Conservation (phyloP, 2,888 invertebrate species). For the Megalurothrips usitatus region DNA sequence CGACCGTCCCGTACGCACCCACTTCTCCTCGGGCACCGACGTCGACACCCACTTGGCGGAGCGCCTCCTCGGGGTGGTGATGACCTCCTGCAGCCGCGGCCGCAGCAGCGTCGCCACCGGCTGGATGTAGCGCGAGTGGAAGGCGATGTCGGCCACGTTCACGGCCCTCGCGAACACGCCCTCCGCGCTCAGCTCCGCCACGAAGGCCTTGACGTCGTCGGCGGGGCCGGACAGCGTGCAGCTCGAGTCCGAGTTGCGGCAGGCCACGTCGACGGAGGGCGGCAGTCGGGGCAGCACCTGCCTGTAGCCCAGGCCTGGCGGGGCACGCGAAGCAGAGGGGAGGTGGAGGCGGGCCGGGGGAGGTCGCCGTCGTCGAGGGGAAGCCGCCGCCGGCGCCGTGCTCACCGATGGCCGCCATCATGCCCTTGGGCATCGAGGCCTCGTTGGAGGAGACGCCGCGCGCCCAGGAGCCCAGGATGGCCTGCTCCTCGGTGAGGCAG, state of each 20-base stretch:
- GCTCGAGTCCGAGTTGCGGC: constrained; percentile 57
- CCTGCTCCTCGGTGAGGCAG: constrained; percentile 80
- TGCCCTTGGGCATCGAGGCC: constrained; percentile 64
- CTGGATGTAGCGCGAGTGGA: constrained; percentile 38
- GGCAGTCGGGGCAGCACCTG: constrained; percentile 42
- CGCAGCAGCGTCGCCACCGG: constrained; percentile 37
- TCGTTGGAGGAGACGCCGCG: constrained; percentile 74
- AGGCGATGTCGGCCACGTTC: constrained; percentile 37
- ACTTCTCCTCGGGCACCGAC: constrained; percentile 60
- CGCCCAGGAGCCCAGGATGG: constrained; percentile 78
- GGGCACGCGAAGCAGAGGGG: neutral
- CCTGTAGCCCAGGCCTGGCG: constrained; percentile 35
- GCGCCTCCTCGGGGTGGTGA: constrained; percentile 61
- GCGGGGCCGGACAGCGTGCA: constrained; percentile 56
- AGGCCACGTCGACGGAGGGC: constrained; percentile 51
- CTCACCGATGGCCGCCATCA: constrained; percentile 81
- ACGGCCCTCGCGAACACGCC: constrained; percentile 36
- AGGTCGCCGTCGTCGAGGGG: neutral
- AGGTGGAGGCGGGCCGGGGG: neutral
- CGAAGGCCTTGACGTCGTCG: constrained; percentile 44
- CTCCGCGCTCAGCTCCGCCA: constrained; percentile 42
- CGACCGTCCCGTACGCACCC: neutral
- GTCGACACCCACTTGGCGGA: constrained; percentile 79
- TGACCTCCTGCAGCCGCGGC: constrained; percentile 44
- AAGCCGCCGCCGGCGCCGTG: too few species aligned